Evolutionary conservation across 2,888 invertebrate species (phyloP).

Genomic region (Eilema caniola): DNA sequence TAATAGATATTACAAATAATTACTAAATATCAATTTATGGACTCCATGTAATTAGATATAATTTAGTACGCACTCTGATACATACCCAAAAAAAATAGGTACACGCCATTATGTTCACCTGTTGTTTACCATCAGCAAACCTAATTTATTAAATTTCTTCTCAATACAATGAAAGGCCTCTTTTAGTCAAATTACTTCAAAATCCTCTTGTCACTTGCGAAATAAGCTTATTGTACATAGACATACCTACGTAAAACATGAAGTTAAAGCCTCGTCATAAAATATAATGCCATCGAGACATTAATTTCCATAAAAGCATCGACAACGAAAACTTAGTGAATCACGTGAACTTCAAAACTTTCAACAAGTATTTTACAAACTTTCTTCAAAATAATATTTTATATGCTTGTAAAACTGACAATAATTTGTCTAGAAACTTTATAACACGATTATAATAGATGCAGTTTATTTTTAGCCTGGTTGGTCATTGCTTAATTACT

Average conservation of each 20-base stretch:
- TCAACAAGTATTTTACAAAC: not conserved
- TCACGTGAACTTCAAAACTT: conserved; percentile 4
- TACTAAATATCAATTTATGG: too few species aligned
- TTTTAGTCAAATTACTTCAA: not conserved
- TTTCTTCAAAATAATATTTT: not conserved
- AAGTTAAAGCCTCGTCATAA: not conserved
- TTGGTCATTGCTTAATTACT: not conserved
- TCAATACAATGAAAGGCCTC: not conserved
- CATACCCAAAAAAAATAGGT: not conserved
- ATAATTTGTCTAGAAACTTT: not conserved
- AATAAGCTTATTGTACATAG: not conserved
- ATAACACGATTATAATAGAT: not conserved
- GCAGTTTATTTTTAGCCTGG: too few species aligned
- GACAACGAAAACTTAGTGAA: conserved; percentile 1
- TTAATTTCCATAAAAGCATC: conserved; percentile 1
- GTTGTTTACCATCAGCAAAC: not conserved
- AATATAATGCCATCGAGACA: conserved; percentile 2
- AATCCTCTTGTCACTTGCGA: conserved; percentile 1
- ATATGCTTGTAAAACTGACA: not conserved
- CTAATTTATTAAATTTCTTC: not conserved
- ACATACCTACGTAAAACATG: not conserved
- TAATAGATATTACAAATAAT: too few species aligned
- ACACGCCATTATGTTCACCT: not conserved
- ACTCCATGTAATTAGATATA: too few species aligned
- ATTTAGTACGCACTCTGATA: not conserved